Conservation (phyloP, 2,888 invertebrate species). For the Melanostoma scalare region DNA sequence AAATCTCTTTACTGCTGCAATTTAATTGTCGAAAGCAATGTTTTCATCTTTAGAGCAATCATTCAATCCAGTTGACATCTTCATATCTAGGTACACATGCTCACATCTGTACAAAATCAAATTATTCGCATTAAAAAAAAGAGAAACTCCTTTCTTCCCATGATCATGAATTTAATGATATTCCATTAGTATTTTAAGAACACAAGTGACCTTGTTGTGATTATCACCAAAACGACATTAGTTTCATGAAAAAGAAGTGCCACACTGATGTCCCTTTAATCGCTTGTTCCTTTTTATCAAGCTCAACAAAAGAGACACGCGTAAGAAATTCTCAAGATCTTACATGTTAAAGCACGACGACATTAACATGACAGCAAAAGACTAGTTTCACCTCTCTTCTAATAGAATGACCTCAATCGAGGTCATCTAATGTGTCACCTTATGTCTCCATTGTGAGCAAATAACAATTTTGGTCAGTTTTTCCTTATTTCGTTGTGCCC, state of each 20-base stretch:
- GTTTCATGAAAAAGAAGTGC: slow-evolving; percentile 32
- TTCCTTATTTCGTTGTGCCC: not conserved
- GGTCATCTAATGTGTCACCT: slow-evolving; percentile 42
- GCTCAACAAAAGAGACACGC: slow-evolving; percentile 44
- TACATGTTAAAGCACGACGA: slow-evolving; percentile 48
- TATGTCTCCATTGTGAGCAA: slow-evolving; percentile 32
- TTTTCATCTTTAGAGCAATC: no score
- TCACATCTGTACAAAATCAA: no score
- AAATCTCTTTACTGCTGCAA: no score
- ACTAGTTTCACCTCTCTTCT: slow-evolving; percentile 34
- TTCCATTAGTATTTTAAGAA: slow-evolving; percentile 19
- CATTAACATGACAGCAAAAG: slow-evolving; percentile 65
- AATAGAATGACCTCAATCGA: slow-evolving; percentile 51
- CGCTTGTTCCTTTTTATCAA: not conserved
- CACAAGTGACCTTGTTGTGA: slow-evolving; percentile 52
- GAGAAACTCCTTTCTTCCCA: slow-evolving; percentile 24
- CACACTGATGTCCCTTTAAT: slow-evolving; percentile 12
- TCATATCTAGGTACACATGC: no score
- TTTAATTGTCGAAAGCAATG: no score
- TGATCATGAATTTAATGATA: slow-evolving; percentile 50
- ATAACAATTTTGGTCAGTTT: slow-evolving; percentile 41
- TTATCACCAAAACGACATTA: slow-evolving; percentile 31
- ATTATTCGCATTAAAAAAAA: no score
- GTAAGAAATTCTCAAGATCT: slow-evolving; percentile 4
- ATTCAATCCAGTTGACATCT: no score